Conservation (phyloP, 2,888 invertebrate species). For the Callyntrura sp. region DNA sequence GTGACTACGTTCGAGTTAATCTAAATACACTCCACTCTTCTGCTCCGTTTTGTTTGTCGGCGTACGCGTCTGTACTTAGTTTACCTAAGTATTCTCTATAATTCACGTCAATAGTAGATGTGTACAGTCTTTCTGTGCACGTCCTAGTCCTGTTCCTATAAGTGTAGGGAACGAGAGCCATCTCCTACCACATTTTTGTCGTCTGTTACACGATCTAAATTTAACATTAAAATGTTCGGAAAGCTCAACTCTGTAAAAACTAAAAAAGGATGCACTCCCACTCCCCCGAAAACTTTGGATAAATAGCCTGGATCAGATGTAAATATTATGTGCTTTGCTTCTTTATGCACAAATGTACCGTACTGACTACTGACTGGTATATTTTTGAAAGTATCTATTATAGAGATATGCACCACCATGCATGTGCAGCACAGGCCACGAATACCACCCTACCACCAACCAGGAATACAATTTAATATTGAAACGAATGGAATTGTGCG, state of each 20-base stretch:
- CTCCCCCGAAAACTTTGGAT: not conserved
- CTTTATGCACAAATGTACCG: too few relatives aligned
- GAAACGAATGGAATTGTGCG: too few relatives aligned
- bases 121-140: too few relatives aligned
- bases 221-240: constrained; percentile 76
- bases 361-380: too few relatives aligned
- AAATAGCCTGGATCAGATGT: constrained; percentile 25
- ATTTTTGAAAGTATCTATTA: too few relatives aligned
- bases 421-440: too few relatives aligned
- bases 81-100: not conserved
- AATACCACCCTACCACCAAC: too few relatives aligned
- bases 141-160: not conserved
- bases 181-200: constrained; percentile 4
- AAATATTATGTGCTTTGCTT: not conserved
- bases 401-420: too few relatives aligned
- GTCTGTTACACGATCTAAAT: constrained; percentile 80
- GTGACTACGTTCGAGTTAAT: not conserved
- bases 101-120: too few relatives aligned
- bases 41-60: not conserved
- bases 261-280: constrained; percentile 33
- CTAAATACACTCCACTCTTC: not conserved
- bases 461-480: too few relatives aligned
- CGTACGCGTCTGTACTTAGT: not conserved
- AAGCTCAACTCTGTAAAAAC: not conserved
- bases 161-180: constrained; percentile 7